Evolutionary conservation across 1,140 invertebrate genomes (phyloP), one percentile per base, ranked within the genome.

Genomic region (Drosophila fuyamai): DNA sequence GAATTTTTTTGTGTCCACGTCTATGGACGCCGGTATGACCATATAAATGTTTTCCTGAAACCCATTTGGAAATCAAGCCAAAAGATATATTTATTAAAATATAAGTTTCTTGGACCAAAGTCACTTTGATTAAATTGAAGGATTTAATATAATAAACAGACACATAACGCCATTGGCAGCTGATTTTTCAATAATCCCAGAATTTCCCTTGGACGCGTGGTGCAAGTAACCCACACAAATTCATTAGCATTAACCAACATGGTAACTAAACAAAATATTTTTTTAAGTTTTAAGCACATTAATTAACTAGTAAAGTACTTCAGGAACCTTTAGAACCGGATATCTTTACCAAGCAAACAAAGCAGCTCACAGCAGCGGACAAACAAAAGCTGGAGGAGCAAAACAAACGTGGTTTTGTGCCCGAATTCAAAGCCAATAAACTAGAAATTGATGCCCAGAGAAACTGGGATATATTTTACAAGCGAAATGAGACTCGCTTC

Each of bases 391-490:
- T 97, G 47, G 91, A 94, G 41, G 92, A 93, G 0, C 97, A 97
- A 93, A 94, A 97, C 90, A 94, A 94, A 1, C 94, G 96, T 46
- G 65, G 65, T 12, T 78, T 97, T 8, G 95, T 98, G 1, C 93
- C 94, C 0, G 94, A 95, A 72, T 97, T 96, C 93, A 96, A 96
- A 90, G 97, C 97, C 35, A 93, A 94, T 5, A 96, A 97, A 92
- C 85, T 99, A 18, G 98, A 99, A 93, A 93, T 92, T 50, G 95
- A 99, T 81, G 97, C 98, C 0, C 95, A 96, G 84, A 97, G 97
- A 76, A 95, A 99, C 92, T 99, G 99, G 99, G 98, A 99, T 93
- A 93, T 98, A 50, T 99, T 99, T 93, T 99, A 99, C 91, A 99
- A 99, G 93, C 93, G 98, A 70, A 98, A 98, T 92, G 96, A 96